Conservation (phyloP, 2,113 vertebrate species). For the Heterochromis multidens region DNA sequence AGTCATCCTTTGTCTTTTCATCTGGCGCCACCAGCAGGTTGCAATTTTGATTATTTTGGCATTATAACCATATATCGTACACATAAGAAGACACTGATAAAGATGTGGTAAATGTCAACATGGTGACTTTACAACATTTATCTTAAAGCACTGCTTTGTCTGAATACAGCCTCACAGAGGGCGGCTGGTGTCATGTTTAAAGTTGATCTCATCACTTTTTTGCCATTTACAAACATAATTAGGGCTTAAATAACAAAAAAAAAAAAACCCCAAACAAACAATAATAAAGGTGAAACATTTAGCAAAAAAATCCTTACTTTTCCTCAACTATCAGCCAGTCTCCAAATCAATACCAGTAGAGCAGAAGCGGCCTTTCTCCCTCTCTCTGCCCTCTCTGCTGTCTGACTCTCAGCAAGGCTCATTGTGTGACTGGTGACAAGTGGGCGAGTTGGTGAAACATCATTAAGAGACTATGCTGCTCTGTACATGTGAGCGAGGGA, state of each 20-base stretch:
- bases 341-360: background rate
- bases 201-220: background rate
- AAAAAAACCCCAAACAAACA: too few species aligned
- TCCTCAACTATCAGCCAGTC: background rate
- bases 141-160: background rate
- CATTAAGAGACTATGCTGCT: conserved; percentile 63
- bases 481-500: conserved; percentile 4
- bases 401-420: conserved; percentile 24
- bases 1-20: background rate
- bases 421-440: conserved; percentile 63
- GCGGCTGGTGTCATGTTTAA: background rate
- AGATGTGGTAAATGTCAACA: background rate
- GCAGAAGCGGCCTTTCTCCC: background rate
- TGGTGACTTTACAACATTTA: background rate
- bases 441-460: conserved; percentile 72
- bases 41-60: background rate
- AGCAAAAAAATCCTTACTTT: background rate
- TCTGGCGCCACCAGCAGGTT: background rate
- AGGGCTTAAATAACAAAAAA: background rate
- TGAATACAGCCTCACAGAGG: background rate
- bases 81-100: background rate
- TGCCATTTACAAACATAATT: background rate
- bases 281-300: background rate
- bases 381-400: background rate
- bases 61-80: background rate